Percentiles rank a stretch among this genome's conserved stretches.
phyloP scores from a whole-genome alignment of 2,888 invertebrate genomes.

The Tryphoninae sp. region DNA sequence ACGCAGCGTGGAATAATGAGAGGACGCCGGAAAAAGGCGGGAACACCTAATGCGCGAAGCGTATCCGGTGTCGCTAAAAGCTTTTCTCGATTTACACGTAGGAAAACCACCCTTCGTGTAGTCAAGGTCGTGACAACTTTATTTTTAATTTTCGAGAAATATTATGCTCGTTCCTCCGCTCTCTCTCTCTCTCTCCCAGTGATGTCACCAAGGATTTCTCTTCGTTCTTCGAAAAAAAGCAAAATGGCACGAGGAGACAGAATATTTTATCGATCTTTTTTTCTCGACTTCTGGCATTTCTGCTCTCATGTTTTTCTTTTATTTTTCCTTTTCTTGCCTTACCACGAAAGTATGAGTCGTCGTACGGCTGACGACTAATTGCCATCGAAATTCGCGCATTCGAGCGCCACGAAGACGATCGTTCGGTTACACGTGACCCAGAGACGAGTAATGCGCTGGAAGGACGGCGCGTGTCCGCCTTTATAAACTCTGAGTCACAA shows the following conservation, averaged over 20 bases:
- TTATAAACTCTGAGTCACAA: constrained; percentile 69
- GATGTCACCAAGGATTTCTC: constrained; percentile 4
- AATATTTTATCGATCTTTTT: constrained; percentile 33
- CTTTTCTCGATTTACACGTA: constrained; percentile 53
- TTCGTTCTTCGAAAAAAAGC: not conserved
- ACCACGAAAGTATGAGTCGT: not conserved
- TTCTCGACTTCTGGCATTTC: not conserved
- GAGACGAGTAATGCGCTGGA: constrained; percentile 42
- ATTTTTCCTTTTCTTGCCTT: constrained; percentile 15
- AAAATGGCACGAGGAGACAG: not conserved
- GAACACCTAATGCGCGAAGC: constrained; percentile 18
- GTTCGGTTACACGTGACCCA: constrained; percentile 63
- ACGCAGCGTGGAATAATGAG: constrained; percentile 6
- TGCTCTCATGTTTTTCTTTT: constrained; percentile 7
- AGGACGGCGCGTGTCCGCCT: constrained; percentile 60
- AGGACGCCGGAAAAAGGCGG: constrained; percentile 16
- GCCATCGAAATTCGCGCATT: constrained; percentile 25
- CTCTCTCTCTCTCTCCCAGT: not conserved
- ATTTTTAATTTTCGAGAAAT: constrained; percentile 52
- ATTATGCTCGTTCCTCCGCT: not conserved
- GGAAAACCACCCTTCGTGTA: constrained; percentile 23
- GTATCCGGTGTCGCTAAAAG: constrained; percentile 59
- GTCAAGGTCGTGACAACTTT: constrained; percentile 36
- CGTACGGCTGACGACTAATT: not conserved
- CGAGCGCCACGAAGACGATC: constrained; percentile 44